Conservation (phyloP, 1,140 invertebrate genomes). For the Phocides pigmalion region DNA sequence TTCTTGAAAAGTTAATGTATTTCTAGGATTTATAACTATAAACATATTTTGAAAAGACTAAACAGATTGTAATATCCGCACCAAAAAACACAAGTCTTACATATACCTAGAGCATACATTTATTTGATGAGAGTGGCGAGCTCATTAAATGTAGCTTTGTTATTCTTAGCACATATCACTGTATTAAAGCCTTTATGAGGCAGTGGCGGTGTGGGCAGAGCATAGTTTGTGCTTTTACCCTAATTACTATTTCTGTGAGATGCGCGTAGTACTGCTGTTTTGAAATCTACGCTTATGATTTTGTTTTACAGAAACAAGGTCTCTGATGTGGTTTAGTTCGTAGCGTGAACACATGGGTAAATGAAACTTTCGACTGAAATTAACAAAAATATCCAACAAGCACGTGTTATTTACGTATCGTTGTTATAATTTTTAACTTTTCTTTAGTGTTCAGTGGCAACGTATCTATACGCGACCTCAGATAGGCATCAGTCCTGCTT, state of each 20-base stretch:
- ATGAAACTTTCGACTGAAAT: too few relatives aligned
- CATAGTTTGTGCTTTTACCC: constrained; percentile 29
- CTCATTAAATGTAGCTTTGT: constrained; percentile 28
- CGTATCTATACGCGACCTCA: too few relatives aligned
- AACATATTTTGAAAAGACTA: too few relatives aligned
- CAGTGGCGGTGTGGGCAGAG: constrained; percentile 7
- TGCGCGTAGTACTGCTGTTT: constrained; percentile 1
- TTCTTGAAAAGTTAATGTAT: too few relatives aligned
- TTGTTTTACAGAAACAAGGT: background rate
- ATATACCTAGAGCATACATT: constrained; percentile 14
- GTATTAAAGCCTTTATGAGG: constrained; percentile 17
- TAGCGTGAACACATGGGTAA: background rate
- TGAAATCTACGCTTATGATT: constrained; percentile 1
- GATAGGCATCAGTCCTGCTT: too few relatives aligned
- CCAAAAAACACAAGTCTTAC: background rate
- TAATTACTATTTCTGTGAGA: constrained; percentile 16
- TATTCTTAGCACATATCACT: constrained; percentile 9
- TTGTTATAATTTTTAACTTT: background rate
- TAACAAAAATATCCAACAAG: too few relatives aligned
- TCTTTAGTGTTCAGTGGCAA: too few relatives aligned
- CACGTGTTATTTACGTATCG: too few relatives aligned
- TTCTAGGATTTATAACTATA: too few relatives aligned
- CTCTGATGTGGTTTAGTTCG: background rate
- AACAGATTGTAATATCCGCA: background rate
- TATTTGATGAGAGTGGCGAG: constrained; percentile 21